Conservation (phyloP, 2,888 invertebrate genomes). For the Lasioglossum figueresi region DNA sequence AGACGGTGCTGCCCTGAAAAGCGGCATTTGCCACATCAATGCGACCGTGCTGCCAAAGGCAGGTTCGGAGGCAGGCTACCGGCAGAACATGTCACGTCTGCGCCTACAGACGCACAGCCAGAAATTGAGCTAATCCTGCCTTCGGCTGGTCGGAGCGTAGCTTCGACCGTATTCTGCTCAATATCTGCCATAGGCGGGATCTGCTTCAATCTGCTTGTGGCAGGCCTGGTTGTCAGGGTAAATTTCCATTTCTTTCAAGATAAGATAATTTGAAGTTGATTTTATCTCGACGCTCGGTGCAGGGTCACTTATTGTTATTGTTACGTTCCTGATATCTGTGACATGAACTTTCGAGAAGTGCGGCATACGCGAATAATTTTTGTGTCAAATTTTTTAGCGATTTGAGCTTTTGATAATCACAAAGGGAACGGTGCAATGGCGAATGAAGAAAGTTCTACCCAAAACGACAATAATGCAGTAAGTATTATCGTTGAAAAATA, state of each 20-base stretch:
- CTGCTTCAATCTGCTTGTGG: too few species aligned
- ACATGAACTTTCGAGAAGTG: conserved; percentile 58
- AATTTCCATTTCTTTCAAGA: neutral
- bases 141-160: too few species aligned
- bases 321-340: conserved; percentile 8
- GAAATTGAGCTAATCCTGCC: too few species aligned
- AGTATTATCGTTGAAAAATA: conserved; percentile 16
- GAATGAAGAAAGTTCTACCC: conserved; percentile 48
- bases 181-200: too few species aligned
- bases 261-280: neutral
- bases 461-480: conserved; percentile 52
- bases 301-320: conserved; percentile 27
- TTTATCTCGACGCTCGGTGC: neutral
- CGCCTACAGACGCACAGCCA: too few species aligned
- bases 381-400: conserved; percentile 33
- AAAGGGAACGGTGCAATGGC: conserved; percentile 54
- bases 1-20: too few species aligned
- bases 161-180: too few species aligned
- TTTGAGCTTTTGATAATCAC: conserved; percentile 13
- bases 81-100: too few species aligned
- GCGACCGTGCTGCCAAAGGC: too few species aligned
- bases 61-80: too few species aligned
- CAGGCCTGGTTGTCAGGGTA: too few species aligned
- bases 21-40: too few species aligned
- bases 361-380: conserved; percentile 32